phyloP scores from a whole-genome alignment of 2,113 vertebrate species.

The Mystacornis crossleyi region DNA sequence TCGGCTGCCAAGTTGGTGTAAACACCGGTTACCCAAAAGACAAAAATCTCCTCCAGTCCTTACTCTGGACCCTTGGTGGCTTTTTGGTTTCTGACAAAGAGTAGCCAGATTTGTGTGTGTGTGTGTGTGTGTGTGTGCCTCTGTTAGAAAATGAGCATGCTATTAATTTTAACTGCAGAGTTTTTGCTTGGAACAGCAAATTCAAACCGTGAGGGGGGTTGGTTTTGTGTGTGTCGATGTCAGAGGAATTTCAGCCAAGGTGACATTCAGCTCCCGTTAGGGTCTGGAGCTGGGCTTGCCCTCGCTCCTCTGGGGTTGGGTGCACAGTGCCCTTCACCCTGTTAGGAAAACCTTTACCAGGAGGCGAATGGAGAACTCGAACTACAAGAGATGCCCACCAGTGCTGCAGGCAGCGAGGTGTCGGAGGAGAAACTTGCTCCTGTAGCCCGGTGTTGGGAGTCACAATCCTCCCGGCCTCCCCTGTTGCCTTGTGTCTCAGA shows the following conservation, averaged over 20 bases:
- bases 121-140: background rate
- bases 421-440: background rate
- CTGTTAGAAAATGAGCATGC: background rate
- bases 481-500: background rate
- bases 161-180: background rate
- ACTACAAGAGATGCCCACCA: background rate
- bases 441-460: background rate
- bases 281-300: background rate
- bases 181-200: background rate
- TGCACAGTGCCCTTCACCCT: background rate
- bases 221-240: background rate
- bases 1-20: background rate
- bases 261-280: rapidly evolving
- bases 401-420: background rate
- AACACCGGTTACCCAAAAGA: background rate
- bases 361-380: background rate
- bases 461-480: background rate
- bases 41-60: background rate
- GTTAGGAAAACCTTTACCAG: background rate
- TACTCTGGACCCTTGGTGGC: background rate
- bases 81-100: background rate
- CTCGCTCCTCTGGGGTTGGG: rapidly evolving
- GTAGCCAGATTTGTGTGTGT: background rate
- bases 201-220: background rate
- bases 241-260: background rate